Evolutionary conservation across 1,140 invertebrate genomes (phyloP).

Genomic region (Palaemon carinicauda): DNA sequence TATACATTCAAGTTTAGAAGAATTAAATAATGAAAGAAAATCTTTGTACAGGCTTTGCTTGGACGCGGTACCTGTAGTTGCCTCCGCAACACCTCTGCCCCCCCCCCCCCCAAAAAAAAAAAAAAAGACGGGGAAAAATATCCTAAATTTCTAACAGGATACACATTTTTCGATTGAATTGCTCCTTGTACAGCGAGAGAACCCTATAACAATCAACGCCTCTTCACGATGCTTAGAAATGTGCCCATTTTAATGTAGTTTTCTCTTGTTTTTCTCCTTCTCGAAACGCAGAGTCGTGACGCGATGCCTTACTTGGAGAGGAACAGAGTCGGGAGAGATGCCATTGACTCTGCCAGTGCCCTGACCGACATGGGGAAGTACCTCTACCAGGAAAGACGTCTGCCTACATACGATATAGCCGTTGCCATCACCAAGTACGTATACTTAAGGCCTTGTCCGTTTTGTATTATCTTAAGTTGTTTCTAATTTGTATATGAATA

Average conservation of each 20-base stretch:
- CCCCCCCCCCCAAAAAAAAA: too few relatives aligned
- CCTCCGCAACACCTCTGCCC: too few relatives aligned
- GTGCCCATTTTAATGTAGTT: background rate
- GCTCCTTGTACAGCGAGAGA: background rate
- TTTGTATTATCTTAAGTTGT: too few relatives aligned
- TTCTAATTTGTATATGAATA: too few relatives aligned
- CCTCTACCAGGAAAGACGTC: slow-evolving; percentile 88
- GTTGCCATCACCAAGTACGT: slow-evolving; percentile 95
- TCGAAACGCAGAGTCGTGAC: slow-evolving; percentile 79
- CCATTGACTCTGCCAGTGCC: slow-evolving; percentile 92
- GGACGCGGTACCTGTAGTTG: too few relatives aligned
- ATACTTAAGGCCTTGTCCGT: background rate
- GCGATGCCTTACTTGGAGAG: slow-evolving; percentile 93
- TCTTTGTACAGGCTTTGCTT: too few relatives aligned
- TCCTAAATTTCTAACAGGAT: too few relatives aligned
- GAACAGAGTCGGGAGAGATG: slow-evolving; percentile 90
- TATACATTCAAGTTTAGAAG: too few relatives aligned
- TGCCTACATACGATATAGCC: slow-evolving; percentile 94
- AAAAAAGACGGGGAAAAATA: too few relatives aligned
- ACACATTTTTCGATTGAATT: too few relatives aligned
- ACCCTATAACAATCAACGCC: background rate
- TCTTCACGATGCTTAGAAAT: background rate
- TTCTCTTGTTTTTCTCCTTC: background rate
- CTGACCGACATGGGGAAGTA: slow-evolving; percentile 97
- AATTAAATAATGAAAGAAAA: too few relatives aligned